phyloP scores from a whole-genome alignment of 2,888 invertebrate species.

The Drosophila barbarae region DNA sequence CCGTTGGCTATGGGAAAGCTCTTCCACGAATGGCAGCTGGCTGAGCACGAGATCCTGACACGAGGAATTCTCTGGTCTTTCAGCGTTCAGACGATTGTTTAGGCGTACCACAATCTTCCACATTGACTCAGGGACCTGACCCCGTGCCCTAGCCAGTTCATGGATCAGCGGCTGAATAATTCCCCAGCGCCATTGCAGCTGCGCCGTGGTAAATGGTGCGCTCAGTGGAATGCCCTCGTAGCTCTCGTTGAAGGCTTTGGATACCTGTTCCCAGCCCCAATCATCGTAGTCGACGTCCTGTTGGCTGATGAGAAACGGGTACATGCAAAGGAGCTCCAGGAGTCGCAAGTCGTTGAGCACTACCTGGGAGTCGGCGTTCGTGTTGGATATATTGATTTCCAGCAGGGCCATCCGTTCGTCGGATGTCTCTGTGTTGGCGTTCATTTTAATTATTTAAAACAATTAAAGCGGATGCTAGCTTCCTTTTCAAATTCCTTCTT shows the following conservation, averaged over 20 bases:
- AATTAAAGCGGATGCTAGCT: not conserved
- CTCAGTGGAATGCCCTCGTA: conserved; percentile 31
- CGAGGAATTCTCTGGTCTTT: not conserved
- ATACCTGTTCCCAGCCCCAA: conserved; percentile 58
- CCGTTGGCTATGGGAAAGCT: conserved; percentile 42
- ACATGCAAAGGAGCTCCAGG: conserved; percentile 42
- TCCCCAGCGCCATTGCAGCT: conserved; percentile 65
- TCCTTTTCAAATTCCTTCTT: not conserved
- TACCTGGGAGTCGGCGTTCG: conserved; percentile 28
- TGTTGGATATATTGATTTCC: conserved; percentile 47
- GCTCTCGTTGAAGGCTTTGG: conserved; percentile 42
- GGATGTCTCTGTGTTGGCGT: not conserved
- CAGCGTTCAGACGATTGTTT: not conserved
- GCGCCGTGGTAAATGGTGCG: conserved; percentile 45
- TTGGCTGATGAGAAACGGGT: conserved; percentile 43
- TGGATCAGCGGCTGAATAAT: conserved; percentile 51
- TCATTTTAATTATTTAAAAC: conserved; percentile 6
- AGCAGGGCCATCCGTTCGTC: conserved; percentile 21
- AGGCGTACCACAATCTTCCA: conserved; percentile 50
- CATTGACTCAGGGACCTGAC: conserved; percentile 50
- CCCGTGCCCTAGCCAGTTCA: conserved; percentile 45
- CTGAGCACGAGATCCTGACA: conserved; percentile 39
- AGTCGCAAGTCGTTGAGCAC: conserved; percentile 57
- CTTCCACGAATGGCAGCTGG: conserved; percentile 45
- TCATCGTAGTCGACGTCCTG: conserved; percentile 47